A percentile compares a stretch with the other conserved stretches of the same genome.
Evolutionary conservation across 2,113 vertebrate species (phyloP).

Genomic region (Chlamydotis undulata): DNA sequence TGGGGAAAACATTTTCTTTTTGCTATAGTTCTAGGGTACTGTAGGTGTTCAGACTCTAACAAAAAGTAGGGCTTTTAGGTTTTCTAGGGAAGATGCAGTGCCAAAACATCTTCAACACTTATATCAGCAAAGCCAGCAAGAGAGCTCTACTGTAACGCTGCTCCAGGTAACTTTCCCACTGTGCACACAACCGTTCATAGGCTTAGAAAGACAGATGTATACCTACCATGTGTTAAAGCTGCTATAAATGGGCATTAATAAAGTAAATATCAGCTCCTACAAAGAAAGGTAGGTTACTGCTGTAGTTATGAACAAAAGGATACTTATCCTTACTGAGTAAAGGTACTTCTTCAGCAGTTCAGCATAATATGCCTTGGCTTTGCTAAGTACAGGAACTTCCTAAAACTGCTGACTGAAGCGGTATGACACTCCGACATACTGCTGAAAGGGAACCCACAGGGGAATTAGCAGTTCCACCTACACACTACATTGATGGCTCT

Average conservation of each 20-base stretch:
- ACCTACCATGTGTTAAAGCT: neutral
- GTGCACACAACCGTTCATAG: neutral
- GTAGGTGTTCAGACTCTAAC: neutral
- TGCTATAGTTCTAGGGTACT: neutral
- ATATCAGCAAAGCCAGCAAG: neutral
- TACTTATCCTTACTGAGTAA: neutral
- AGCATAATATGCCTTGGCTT: neutral
- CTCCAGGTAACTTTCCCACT: neutral
- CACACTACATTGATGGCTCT: neutral
- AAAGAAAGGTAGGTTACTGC: neutral
- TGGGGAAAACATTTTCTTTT: neutral
- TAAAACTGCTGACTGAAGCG: neutral
- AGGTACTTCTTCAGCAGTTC: neutral
- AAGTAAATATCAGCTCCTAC: neutral
- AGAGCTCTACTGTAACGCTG: neutral
- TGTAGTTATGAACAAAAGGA: neutral
- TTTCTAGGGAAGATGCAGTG: neutral
- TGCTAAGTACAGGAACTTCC: neutral
- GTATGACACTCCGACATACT: neutral
- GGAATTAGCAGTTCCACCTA: neutral
- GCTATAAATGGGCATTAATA: neutral
- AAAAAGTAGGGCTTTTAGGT: neutral
- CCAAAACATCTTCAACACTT: neutral
- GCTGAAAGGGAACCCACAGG: neutral
- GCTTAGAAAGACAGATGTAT: neutral